Percentiles rank a stretch among this genome's conserved stretches.
Evolutionary conservation across 2,113 vertebrate genomes (phyloP).

Genomic region (Apteryx owenii): DNA sequence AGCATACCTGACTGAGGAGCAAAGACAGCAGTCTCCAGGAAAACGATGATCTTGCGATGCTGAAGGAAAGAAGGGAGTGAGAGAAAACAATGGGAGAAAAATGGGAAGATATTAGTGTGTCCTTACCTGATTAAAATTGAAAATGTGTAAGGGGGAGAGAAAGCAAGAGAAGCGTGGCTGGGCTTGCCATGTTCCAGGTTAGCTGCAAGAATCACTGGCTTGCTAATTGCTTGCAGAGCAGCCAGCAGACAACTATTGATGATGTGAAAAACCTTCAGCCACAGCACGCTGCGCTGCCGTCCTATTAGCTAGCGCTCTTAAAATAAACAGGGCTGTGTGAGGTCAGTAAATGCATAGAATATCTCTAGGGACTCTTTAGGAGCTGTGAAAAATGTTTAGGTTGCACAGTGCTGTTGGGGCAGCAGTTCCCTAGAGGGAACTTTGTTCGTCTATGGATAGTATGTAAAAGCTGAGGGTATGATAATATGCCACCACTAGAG

Average conservation of each 20-base stretch:
- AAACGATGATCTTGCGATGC: background rate
- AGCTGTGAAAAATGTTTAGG: background rate
- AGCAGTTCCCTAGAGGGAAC: background rate
- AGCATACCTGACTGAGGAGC: background rate
- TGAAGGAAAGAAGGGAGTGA: background rate
- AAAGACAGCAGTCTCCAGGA: background rate
- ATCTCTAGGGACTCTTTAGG: background rate
- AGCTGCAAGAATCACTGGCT: background rate
- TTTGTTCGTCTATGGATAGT: background rate
- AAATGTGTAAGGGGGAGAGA: background rate
- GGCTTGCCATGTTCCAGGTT: background rate
- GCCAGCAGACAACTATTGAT: background rate
- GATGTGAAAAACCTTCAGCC: background rate
- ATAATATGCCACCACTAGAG: fast-evolving
- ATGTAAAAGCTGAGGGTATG: background rate
- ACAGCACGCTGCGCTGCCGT: fast-evolving
- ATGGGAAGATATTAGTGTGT: background rate
- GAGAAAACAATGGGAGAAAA: background rate
- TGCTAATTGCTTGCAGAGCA: background rate
- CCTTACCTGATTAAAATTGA: background rate
- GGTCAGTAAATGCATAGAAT: background rate
- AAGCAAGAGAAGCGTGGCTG: background rate
- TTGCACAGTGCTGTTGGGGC: background rate
- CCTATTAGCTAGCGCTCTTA: background rate
- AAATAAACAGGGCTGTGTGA: background rate